Percentiles rank a stretch among this genome's conserved stretches.
Evolutionary conservation across 2,797 vertebrate genomes (phyloP).

Genomic region (Diplodus sargus): DNA sequence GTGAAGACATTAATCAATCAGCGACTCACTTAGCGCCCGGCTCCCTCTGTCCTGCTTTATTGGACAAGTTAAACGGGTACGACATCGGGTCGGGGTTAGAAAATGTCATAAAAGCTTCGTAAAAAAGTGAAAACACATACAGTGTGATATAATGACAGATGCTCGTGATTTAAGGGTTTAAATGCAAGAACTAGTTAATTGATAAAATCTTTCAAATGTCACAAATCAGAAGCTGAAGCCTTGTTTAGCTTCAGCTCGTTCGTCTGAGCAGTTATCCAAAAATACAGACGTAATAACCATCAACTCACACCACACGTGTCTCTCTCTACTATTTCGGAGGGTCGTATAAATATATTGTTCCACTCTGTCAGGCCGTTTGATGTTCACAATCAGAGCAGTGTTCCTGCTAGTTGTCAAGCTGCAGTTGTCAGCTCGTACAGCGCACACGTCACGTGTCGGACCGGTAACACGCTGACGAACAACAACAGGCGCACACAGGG

Average conservation of each 20-base stretch:
- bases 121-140: background rate
- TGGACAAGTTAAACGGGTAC: conserved; percentile 26
- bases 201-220: conserved; percentile 12
- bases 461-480: background rate
- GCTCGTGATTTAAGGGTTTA: no score
- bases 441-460: background rate
- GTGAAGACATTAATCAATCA: conserved; percentile 61
- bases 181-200: background rate
- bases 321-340: no score
- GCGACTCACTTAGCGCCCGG: conserved; percentile 28
- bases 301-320: background rate
- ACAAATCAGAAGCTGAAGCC: background rate
- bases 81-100: conserved; percentile 2
- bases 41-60: conserved; percentile 37
- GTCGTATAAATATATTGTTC: no score
- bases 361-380: background rate
- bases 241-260: background rate
- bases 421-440: conserved; percentile 21
- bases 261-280: background rate
- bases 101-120: background rate
- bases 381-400: background rate
- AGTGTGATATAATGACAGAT: no score
- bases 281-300: background rate
- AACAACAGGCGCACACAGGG: background rate
- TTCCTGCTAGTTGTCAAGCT: conserved; percentile 11